These are phyloP conservation scores for Abscondita cerata DNA, from an alignment of 2,888 invertebrate genomes.

Conservation along the genomic window DNA sequence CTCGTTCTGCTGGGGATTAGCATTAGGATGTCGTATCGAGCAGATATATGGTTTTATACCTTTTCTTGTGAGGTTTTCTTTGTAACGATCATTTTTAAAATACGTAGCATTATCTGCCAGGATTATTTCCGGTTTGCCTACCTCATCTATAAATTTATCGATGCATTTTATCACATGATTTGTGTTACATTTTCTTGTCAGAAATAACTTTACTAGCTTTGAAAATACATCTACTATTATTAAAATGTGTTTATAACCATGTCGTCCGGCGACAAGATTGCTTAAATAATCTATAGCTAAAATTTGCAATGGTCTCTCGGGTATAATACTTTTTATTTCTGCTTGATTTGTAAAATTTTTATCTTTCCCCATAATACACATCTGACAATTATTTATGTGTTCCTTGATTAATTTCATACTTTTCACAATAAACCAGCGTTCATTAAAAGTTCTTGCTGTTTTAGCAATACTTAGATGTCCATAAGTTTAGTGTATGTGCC, in stretches of 20 bases:
- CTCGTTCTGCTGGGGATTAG: neutral
- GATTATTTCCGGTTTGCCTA: neutral
- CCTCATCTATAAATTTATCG: neutral
- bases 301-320: too few relatives aligned
- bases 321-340: too few relatives aligned
- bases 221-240: slow-evolving; percentile 22
- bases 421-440: too few relatives aligned
- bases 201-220: slow-evolving; percentile 21
- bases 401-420: too few relatives aligned
- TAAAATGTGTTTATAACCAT: slow-evolving; percentile 16
- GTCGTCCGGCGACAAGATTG: too few relatives aligned
- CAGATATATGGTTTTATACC: neutral
- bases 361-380: neutral
- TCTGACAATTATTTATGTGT: neutral
- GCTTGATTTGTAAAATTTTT: neutral
- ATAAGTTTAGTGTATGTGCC: too few relatives aligned
- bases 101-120: slow-evolving; percentile 10
- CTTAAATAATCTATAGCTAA: too few relatives aligned
- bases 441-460: too few relatives aligned
- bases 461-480: too few relatives aligned
- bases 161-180: slow-evolving; percentile 2
- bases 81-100: neutral
- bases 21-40: slow-evolving; percentile 1
- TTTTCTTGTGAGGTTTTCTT: neutral
- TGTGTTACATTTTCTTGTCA: slow-evolving; percentile 14